Conservation (phyloP, 2,888 invertebrate species). For the Drosophila trichaetosa region DNA sequence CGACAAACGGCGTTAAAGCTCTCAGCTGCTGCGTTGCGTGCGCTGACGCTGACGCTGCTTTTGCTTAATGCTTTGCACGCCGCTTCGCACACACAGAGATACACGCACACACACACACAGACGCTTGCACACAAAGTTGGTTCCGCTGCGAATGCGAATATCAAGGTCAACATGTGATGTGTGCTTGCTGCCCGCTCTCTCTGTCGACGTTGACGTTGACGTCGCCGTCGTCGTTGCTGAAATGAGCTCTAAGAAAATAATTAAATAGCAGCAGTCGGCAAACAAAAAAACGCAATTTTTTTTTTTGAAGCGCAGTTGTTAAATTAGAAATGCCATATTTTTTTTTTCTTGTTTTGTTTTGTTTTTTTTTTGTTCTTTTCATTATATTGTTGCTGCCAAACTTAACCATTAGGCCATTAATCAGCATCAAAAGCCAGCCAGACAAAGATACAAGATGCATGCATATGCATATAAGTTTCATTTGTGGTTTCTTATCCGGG, state of each 20-base stretch:
- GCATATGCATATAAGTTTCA: not conserved
- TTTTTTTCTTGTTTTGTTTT: slow-evolving; percentile 8
- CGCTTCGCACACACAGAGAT: slow-evolving; percentile 32
- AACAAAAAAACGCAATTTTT: slow-evolving; percentile 73
- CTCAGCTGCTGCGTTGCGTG: slow-evolving; percentile 63
- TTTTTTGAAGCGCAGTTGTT: slow-evolving; percentile 74
- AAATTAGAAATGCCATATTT: slow-evolving; percentile 74
- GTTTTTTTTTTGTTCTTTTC: slow-evolving; percentile 7
- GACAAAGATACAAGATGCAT: slow-evolving; percentile 6
- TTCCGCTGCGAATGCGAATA: slow-evolving; percentile 83
- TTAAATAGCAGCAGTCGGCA: slow-evolving; percentile 69
- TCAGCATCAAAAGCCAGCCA: slow-evolving; percentile 51
- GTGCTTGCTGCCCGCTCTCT: slow-evolving; percentile 37
- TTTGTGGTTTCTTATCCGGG: not conserved
- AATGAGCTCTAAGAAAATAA: slow-evolving; percentile 77
- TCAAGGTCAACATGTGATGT: slow-evolving; percentile 82
- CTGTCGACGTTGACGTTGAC: slow-evolving; percentile 11
- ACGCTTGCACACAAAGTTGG: slow-evolving; percentile 59
- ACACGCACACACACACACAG: slow-evolving; percentile 15
- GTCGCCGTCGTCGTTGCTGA: slow-evolving; percentile 18
- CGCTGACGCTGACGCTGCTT: slow-evolving; percentile 55
- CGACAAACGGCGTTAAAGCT: slow-evolving; percentile 59
- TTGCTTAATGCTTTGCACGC: slow-evolving; percentile 64
- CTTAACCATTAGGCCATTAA: slow-evolving; percentile 51
- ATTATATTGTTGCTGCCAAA: slow-evolving; percentile 16